phyloP scores from a whole-genome alignment of 2,113 vertebrate genomes.

The Camarhynchus parvulus region DNA sequence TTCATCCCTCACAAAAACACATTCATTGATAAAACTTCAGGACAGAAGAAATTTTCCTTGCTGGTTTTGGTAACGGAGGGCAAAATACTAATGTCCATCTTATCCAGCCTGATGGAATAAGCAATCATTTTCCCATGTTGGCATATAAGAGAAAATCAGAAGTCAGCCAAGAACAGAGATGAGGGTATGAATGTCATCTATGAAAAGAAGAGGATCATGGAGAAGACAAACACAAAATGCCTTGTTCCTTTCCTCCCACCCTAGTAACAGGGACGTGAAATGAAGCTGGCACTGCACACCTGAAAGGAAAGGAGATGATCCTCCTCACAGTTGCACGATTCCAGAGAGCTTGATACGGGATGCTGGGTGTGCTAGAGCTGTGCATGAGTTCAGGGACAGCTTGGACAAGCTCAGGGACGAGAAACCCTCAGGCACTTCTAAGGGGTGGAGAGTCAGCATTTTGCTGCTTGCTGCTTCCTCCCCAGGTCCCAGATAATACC shows the following conservation, averaged over 20 bases:
- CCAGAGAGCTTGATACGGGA: rapidly evolving
- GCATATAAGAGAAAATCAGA: neutral
- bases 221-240: neutral
- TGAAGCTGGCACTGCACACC: neutral
- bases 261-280: neutral
- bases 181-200: neutral
- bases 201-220: neutral
- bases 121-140: neutral
- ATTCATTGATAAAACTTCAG: neutral
- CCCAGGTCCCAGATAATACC: neutral
- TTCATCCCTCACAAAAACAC: neutral
- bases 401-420: neutral
- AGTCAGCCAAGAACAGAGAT: neutral
- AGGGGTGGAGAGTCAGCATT: neutral
- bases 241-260: neutral
- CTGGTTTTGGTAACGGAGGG: neutral
- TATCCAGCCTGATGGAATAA: neutral
- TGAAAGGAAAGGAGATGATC: neutral
- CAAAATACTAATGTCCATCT: neutral
- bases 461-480: neutral
- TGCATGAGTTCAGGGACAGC: neutral
- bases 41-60: neutral
- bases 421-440: neutral
- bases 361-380: neutral
- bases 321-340: neutral